These are phyloP conservation scores for Trichopria drosophilae DNA, from an alignment of 2,888 invertebrate genomes.

Conservation along the genomic window DNA sequence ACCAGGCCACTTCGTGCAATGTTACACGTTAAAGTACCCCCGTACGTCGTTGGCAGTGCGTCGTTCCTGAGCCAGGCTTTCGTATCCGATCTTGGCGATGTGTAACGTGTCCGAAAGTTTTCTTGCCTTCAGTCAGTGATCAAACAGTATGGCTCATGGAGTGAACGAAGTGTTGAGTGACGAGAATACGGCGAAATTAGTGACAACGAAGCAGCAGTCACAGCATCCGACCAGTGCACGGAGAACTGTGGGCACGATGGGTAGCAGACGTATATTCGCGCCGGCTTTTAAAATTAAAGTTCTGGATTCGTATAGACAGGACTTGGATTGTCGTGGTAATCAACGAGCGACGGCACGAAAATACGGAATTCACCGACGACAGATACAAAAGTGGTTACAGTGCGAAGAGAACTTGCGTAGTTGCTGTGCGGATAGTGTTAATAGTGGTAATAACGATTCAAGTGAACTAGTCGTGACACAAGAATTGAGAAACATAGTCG, in stretches of 20 bases:
- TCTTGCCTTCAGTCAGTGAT: too few species aligned
- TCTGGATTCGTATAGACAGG: slow-evolving; percentile 82
- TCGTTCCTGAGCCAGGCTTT: too few species aligned
- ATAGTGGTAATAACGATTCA: slow-evolving; percentile 31
- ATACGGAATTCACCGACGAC: slow-evolving; percentile 85
- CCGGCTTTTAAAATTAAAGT: slow-evolving; percentile 89
- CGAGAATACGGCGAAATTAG: slow-evolving; percentile 54
- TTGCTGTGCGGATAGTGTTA: slow-evolving; percentile 66
- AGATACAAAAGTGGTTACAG: slow-evolving; percentile 91
- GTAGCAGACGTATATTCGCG: slow-evolving; percentile 84
- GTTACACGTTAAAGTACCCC: slow-evolving; percentile 52
- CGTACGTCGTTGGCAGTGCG: slow-evolving; percentile 42
- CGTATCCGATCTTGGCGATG: slow-evolving; percentile 37
- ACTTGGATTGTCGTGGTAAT: slow-evolving; percentile 85
- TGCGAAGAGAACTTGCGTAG: slow-evolving; percentile 79
- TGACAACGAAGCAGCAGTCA: slow-evolving; percentile 50
- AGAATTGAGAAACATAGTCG: slow-evolving; percentile 23
- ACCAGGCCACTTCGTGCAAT: slow-evolving; percentile 55
- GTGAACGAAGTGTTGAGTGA: slow-evolving; percentile 60
- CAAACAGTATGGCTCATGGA: slow-evolving; percentile 64
- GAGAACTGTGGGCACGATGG: slow-evolving; percentile 62
- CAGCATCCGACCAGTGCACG: slow-evolving; percentile 45
- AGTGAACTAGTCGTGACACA: too few species aligned
- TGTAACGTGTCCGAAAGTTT: slow-evolving; percentile 9
- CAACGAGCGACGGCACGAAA: slow-evolving; percentile 88